Percentiles rank a stretch among this genome's conserved stretches.
These are phyloP conservation scores for Conus betulinus DNA, from an alignment of 1,140 invertebrate genomes.

Conservation along the genomic window DNA sequence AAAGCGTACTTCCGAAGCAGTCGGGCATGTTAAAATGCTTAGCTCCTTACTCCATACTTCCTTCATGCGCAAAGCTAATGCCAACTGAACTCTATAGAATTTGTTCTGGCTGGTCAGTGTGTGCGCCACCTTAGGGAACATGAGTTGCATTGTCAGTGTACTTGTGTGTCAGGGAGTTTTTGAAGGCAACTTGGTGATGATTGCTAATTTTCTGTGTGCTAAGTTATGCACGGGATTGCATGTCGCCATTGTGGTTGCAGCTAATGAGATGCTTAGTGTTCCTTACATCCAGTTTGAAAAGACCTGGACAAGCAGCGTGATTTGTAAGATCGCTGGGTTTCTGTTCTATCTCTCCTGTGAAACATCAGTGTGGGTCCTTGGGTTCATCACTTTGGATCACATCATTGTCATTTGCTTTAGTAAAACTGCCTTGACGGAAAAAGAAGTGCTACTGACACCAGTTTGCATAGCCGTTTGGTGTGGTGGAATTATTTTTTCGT, in stretches of 20 bases:
- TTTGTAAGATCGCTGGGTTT: conserved; percentile 59
- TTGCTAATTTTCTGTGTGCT: conserved; percentile 56
- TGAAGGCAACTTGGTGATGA: conserved; percentile 37
- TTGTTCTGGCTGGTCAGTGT: no score
- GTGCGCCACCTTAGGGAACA: no score
- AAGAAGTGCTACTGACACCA: no score
- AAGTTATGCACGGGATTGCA: conserved; percentile 68
- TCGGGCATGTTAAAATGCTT: no score
- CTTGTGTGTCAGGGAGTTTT: no score
- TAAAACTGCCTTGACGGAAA: no score
- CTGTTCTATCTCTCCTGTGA: conserved; percentile 58
- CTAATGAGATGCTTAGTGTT: conserved; percentile 53
- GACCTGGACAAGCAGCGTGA: conserved; percentile 53
- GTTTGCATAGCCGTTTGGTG: no score
- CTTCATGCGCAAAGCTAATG: no score
- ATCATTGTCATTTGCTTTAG: conserved; percentile 52
- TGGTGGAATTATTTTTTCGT: no score
- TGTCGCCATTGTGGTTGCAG: conserved; percentile 58
- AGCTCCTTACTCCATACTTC: no score
- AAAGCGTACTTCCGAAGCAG: no score
- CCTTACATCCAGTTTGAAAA: conserved; percentile 53
- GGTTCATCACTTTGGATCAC: conserved; percentile 60
- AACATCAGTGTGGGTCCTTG: conserved; percentile 57
- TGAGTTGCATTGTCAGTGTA: neutral
- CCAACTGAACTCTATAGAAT: no score